These are phyloP conservation scores for Epicauta chinensis DNA, from an alignment of 1,140 invertebrate species.

Conservation along the genomic window DNA sequence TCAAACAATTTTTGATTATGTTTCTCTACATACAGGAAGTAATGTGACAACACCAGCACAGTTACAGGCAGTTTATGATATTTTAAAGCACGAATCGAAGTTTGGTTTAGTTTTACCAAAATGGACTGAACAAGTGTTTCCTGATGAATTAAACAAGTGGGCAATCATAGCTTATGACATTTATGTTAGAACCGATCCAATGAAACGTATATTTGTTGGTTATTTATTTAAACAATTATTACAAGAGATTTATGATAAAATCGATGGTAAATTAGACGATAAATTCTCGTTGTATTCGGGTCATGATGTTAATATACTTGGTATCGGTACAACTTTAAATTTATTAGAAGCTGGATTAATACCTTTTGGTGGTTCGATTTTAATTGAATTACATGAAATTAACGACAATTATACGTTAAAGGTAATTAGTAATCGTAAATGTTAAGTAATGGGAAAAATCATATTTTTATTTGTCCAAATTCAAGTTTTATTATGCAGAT, in stretches of 20 bases:
- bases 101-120: constrained; percentile 51
- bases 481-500: too few species aligned
- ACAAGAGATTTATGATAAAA: constrained; percentile 49
- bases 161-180: background rate
- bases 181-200: background rate
- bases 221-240: constrained; percentile 56
- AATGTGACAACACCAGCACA: constrained; percentile 26
- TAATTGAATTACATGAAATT: constrained; percentile 29
- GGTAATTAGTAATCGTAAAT: too few species aligned
- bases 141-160: constrained; percentile 41
- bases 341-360: constrained; percentile 58
- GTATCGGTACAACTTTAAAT: constrained; percentile 56
- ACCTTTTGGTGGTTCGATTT: constrained; percentile 48
- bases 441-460: too few species aligned
- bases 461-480: too few species aligned
- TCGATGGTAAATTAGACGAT: constrained; percentile 42
- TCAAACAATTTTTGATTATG: constrained; percentile 21
- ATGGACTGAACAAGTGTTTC: constrained; percentile 58
- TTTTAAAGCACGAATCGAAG: constrained; percentile 38
- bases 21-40: constrained; percentile 24
- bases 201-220: constrained; percentile 20
- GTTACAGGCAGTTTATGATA: constrained; percentile 6
- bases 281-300: constrained; percentile 63
- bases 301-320: constrained; percentile 67
- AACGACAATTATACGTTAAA: constrained; percentile 22